Evolutionary conservation across 2,113 vertebrate genomes (phyloP).

Genomic region (Myiagra hebetior): DNA sequence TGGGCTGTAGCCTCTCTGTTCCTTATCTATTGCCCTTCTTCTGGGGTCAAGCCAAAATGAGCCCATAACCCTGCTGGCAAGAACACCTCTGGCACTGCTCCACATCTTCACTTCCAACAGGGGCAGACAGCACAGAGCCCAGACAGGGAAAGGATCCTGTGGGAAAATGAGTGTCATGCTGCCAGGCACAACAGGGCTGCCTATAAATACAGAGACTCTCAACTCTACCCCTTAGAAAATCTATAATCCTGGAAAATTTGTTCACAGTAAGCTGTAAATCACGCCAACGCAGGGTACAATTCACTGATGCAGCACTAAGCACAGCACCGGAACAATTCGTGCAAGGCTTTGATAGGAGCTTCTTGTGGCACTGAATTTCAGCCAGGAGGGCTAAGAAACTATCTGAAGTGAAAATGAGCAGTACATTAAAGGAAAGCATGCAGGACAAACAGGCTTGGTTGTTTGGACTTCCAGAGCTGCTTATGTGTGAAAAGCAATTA

Average conservation of each 20-base stretch:
- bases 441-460: background rate
- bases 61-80: background rate
- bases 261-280: background rate
- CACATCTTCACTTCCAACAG: background rate
- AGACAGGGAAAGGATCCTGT: background rate
- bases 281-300: fast-evolving
- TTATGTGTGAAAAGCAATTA: background rate
- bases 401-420: background rate
- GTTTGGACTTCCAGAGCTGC: background rate
- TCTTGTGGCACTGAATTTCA: background rate
- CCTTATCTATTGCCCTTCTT: background rate
- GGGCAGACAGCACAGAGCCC: background rate
- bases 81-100: background rate
- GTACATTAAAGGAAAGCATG: background rate
- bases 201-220: background rate
- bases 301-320: background rate
- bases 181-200: background rate
- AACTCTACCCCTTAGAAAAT: background rate
- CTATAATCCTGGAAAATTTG: background rate
- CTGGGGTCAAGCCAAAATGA: background rate
- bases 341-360: background rate
- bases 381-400: background rate
- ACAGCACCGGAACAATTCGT: background rate
- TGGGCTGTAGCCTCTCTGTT: background rate
- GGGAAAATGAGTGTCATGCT: background rate